Evolutionary conservation across 2,113 vertebrate species (phyloP).

Genomic region (Crocuta crocuta): DNA sequence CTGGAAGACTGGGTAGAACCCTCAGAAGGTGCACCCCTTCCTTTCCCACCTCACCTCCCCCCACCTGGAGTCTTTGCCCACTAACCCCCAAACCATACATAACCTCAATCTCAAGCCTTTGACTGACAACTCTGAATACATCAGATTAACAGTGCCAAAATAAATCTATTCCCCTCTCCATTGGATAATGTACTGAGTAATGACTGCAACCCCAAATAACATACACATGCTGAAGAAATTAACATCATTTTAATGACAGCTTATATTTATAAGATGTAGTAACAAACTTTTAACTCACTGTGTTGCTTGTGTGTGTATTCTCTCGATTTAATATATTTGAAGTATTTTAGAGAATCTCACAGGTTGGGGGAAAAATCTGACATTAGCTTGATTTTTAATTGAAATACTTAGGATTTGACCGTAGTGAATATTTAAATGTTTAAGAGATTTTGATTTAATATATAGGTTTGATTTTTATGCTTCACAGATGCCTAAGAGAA

Average conservation of each 20-base stretch:
- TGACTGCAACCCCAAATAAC: slow-evolving; percentile 1
- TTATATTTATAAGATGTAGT: slow-evolving; percentile 17
- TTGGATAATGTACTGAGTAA: slow-evolving; percentile 37
- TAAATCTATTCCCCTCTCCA: not conserved
- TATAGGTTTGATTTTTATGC: slow-evolving; percentile 31
- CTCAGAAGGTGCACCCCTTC: too few species aligned
- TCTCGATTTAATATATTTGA: slow-evolving; percentile 5
- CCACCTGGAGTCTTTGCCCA: not conserved
- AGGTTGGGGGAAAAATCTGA: not conserved
- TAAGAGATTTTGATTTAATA: not conserved
- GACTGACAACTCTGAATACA: not conserved
- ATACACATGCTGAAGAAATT: slow-evolving; percentile 1
- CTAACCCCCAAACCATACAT: not conserved
- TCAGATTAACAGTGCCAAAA: not conserved
- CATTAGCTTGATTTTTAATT: slow-evolving; percentile 22
- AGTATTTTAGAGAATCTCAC: slow-evolving; percentile 32
- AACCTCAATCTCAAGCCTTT: slow-evolving; percentile 15
- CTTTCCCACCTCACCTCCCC: not conserved
- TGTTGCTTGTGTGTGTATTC: not conserved
- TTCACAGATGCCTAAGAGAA: not conserved
- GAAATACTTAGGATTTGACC: slow-evolving; percentile 31
- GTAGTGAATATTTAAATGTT: not conserved
- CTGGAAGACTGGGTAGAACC: not conserved
- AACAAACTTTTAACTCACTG: not conserved
- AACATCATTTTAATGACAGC: not conserved